Conservation (phyloP, 1,140 invertebrate species). For the Rhagoletis zephyria region DNA sequence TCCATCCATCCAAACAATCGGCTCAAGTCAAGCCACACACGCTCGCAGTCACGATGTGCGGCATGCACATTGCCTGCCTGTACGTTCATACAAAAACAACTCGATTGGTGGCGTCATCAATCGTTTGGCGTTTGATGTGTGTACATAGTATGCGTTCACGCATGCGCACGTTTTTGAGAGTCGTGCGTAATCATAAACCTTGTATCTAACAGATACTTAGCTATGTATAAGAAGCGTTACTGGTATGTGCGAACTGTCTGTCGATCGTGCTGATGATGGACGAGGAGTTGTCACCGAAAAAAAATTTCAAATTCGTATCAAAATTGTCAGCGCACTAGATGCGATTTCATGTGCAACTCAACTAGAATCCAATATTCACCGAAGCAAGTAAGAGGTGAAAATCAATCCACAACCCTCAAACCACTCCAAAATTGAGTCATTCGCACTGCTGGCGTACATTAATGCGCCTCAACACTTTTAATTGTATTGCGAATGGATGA, state of each 20-base stretch:
- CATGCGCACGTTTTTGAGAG: slow-evolving; percentile 18
- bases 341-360: not conserved
- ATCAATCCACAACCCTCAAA: not conserved
- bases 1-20: not conserved
- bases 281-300: not conserved
- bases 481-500: slow-evolving; percentile 43
- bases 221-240: not conserved
- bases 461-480: slow-evolving; percentile 49
- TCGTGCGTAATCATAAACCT: not conserved
- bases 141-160: not conserved
- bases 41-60: slow-evolving; percentile 44
- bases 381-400: not conserved
- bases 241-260: not conserved
- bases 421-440: slow-evolving; percentile 24
- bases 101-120: not conserved
- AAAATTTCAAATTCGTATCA: not conserved
- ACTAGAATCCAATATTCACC: not conserved
- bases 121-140: not conserved
- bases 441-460: not conserved
- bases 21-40: not conserved
- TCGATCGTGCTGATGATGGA: not conserved
- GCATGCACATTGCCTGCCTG: not conserved
- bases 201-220: not conserved
- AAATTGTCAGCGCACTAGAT: not conserved
- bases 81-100: too few species aligned